Conservation (phyloP, 1,140 invertebrate species). For the Diorhabda elongata region DNA sequence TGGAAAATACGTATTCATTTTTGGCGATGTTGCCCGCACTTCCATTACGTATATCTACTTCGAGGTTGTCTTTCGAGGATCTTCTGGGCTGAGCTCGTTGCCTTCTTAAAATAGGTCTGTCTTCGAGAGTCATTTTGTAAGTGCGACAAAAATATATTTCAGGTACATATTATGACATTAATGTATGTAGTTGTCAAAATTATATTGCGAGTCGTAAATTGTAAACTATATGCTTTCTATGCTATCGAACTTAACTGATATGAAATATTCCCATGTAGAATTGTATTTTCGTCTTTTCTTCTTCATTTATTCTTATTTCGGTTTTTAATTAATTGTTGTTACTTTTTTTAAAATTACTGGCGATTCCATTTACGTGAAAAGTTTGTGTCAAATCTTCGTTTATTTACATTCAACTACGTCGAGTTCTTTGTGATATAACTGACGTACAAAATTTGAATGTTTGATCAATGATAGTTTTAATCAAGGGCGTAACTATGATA, state of each 20-base stretch:
- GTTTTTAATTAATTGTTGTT: neutral
- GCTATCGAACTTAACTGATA: too few species aligned
- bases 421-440: neutral
- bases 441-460: neutral
- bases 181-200: too few species aligned
- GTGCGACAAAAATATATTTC: neutral
- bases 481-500: too few species aligned
- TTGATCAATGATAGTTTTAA: neutral
- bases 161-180: slow-evolving; percentile 10
- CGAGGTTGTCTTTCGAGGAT: slow-evolving; percentile 6
- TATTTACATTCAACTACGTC: neutral
- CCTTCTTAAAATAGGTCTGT: slow-evolving; percentile 14
- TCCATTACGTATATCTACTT: neutral
- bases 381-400: neutral
- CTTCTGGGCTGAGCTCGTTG: neutral
- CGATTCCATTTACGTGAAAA: neutral
- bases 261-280: neutral
- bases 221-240: too few species aligned
- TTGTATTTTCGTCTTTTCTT: slow-evolving; percentile 4
- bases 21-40: slow-evolving; percentile 8
- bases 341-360: neutral
- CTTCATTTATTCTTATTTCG: slow-evolving; percentile 9
- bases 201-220: too few species aligned
- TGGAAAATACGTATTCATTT: slow-evolving; percentile 35
- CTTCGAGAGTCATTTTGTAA: slow-evolving; percentile 15